A percentile compares a stretch with the other conserved stretches of the same genome.
These are phyloP conservation scores for Babyrousa celebensis DNA, from an alignment of 2,797 vertebrate species.

Conservation along the genomic window DNA sequence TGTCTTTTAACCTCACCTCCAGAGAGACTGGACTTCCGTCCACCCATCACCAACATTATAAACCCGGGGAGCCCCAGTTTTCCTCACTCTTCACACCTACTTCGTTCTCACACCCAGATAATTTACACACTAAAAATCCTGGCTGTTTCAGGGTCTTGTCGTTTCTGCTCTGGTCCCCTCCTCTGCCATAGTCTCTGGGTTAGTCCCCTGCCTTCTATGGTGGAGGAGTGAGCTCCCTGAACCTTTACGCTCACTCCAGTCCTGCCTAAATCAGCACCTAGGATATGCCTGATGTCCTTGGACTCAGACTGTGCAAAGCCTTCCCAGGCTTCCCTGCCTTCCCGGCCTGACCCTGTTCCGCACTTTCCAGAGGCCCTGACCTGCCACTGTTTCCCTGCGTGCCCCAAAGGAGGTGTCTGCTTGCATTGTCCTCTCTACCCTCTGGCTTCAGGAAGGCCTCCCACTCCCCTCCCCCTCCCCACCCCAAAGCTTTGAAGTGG, in stretches of 20 bases:
- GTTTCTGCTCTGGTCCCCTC: neutral
- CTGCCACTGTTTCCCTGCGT: neutral
- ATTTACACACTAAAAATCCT: neutral
- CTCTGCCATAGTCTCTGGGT: neutral
- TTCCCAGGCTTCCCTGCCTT: neutral
- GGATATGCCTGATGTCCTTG: neutral
- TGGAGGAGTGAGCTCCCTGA: neutral
- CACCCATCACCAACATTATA: neutral
- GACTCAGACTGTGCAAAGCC: neutral
- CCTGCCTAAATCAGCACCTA: neutral
- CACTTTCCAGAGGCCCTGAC: neutral
- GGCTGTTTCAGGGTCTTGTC: neutral
- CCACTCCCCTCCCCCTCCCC: accelerated
- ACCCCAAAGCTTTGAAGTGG: neutral
- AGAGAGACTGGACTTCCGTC: neutral
- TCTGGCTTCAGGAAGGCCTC: neutral
- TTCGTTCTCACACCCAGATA: neutral
- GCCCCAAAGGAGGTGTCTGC: neutral
- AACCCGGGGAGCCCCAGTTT: neutral
- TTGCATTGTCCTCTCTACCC: neutral
- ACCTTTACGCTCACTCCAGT: neutral
- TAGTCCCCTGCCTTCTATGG: neutral
- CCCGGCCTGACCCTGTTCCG: neutral
- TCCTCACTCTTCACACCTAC: neutral
- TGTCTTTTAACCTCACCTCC: neutral